These are phyloP conservation scores for Orthosia gothica DNA, from an alignment of 2,888 invertebrate genomes.

Conservation along the genomic window DNA sequence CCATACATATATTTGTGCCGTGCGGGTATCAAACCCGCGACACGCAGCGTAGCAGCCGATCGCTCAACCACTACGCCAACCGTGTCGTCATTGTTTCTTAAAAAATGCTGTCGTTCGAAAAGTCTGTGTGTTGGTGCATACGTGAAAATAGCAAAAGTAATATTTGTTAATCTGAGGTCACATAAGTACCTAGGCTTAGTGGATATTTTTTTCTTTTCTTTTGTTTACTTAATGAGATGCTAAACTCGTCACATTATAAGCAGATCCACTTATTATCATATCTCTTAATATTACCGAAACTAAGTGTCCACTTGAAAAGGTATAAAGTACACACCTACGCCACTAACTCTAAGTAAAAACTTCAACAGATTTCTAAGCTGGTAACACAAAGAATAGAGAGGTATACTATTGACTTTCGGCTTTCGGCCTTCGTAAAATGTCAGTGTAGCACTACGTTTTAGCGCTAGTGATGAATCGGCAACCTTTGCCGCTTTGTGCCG, in stretches of 20 bases:
- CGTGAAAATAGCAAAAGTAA: too few species aligned
- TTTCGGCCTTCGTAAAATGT: conserved; percentile 47
- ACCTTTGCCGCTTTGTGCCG: conserved; percentile 51
- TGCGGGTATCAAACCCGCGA: too few species aligned
- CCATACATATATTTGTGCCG: too few species aligned
- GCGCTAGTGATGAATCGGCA: conserved; percentile 56
- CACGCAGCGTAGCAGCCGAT: too few species aligned
- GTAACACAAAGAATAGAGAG: conserved; percentile 25
- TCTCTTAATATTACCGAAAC: conserved; percentile 10
- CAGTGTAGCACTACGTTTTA: conserved; percentile 46
- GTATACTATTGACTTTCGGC: conserved; percentile 52
- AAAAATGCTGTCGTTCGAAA: too few species aligned
- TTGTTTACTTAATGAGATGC: too few species aligned
- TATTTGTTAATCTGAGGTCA: too few species aligned
- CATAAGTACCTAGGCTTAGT: too few species aligned
- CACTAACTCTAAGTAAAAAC: conserved; percentile 35
- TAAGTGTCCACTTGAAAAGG: conserved; percentile 15
- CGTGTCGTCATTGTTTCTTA: too few species aligned
- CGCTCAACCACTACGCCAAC: too few species aligned
- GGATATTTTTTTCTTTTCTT: too few species aligned
- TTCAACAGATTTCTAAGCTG: conserved; percentile 28
- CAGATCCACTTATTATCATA: neutral
- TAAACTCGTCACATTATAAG: neutral
- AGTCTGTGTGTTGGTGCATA: too few species aligned
- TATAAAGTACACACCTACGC: conserved; percentile 11